Evolutionary conservation across 2,113 vertebrate species (phyloP).

Genomic region (Melanocharis versteri): DNA sequence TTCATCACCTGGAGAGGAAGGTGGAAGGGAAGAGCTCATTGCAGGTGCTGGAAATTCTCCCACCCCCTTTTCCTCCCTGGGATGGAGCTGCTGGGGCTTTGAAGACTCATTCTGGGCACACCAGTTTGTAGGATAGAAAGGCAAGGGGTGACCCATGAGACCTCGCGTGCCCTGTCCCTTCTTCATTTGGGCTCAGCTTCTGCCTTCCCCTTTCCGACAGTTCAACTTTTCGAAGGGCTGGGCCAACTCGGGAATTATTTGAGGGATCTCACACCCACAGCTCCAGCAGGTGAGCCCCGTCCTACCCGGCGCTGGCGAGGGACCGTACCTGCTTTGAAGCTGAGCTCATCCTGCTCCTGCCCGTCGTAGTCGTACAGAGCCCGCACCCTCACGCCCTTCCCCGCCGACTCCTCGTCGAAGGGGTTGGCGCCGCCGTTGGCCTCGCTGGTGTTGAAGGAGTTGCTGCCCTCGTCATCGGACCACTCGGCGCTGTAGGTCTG

Average conservation of each 20-base stretch:
- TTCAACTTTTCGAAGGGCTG: not conserved
- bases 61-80: not conserved
- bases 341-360: conserved; percentile 96
- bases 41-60: not conserved
- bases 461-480: conserved; percentile 93
- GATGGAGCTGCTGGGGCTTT: not conserved
- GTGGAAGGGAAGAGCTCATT: not conserved
- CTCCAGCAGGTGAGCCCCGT: rapidly evolving
- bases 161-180: rapidly evolving
- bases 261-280: not conserved
- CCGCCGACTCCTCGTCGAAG: conserved; percentile 84
- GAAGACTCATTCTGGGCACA: not conserved
- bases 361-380: conserved; percentile 96
- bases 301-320: rapidly evolving
- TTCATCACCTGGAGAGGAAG: conserved; percentile 83
- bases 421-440: conserved; percentile 90
- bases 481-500: conserved; percentile 90
- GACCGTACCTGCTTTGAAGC: conserved; percentile 90
- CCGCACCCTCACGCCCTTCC: conserved; percentile 84
- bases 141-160: not conserved
- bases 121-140: not conserved
- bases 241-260: not conserved
- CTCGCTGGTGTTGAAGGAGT: conserved; percentile 82
- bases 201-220: not conserved
- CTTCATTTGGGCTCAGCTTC: rapidly evolving